Conservation (phyloP, 2,113 vertebrate genomes). For the Daphoenositta chrysoptera region DNA sequence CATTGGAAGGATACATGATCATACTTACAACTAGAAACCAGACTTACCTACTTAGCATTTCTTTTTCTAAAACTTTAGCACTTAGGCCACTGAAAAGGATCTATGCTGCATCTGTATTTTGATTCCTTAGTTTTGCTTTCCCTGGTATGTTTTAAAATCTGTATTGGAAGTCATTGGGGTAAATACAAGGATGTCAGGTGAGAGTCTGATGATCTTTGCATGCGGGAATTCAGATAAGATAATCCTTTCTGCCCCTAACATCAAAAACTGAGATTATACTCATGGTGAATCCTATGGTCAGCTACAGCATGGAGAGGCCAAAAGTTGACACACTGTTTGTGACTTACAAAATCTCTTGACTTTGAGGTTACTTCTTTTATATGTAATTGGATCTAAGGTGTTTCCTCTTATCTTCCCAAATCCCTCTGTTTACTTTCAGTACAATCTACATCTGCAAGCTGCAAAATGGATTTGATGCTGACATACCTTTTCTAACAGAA, state of each 20-base stretch:
- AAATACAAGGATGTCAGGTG: not conserved
- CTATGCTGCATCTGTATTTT: not conserved
- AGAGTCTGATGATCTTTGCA: not conserved
- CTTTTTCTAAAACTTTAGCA: not conserved
- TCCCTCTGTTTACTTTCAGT: not conserved
- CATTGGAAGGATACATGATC: not conserved
- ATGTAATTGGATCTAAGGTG: not conserved
- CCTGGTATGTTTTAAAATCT: not conserved
- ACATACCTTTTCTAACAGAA: not conserved
- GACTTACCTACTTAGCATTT: not conserved
- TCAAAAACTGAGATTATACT: not conserved
- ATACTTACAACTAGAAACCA: not conserved
- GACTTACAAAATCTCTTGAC: not conserved
- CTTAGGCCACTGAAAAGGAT: not conserved
- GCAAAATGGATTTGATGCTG: not conserved
- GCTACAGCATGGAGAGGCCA: not conserved
- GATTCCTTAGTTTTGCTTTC: not conserved
- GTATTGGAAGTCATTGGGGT: not conserved
- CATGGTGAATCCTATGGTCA: not conserved
- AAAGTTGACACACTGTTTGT: not conserved
- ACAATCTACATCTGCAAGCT: not conserved
- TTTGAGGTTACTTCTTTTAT: not conserved
- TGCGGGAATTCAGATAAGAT: not conserved
- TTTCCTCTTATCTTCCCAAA: not conserved
- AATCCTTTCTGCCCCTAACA: not conserved